Evolutionary conservation across 2,113 vertebrate species (phyloP), one percentile per base, ranked within the genome.

Genomic region (Machaerirhynchus nigripectus): DNA sequence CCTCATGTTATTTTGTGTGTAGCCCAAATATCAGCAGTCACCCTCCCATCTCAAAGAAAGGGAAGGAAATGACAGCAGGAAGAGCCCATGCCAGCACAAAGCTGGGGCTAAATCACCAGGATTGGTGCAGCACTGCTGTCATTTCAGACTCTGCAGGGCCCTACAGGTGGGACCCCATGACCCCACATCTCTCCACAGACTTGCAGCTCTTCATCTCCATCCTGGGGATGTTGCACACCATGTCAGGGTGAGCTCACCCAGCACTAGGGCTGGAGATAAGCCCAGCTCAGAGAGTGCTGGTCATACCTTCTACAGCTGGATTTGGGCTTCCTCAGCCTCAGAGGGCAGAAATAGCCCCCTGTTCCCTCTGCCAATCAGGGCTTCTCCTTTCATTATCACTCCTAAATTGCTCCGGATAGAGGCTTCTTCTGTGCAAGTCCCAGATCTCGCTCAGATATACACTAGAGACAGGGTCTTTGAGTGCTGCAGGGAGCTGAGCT

Each of bases 211-310:
- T 49, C 33, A 11, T 52, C 22, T 42, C 5, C 56, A 64, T 18
- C 27, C n/a, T 4, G 2, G 35, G 27, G 33, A 56, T 68, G 26
- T 8, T 50, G 20, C 18, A 35, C 4, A 24, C 35, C 40, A 5
- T 0, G 28, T n/a, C 10, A 11, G 26, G 31, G 14, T 68, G 67
- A 89, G 33, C 21, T 68, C 2, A 7, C 35, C 40, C 65, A 40
- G 60, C 27, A 11, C 12, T 11, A 27, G 39, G 55, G 33, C 57
- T 4, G 9, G 28, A 24, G 40, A n/a, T 0, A 1, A 92, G 12
- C 49, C 42, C 0, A 0, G 15, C 56, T 87, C 35, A 24, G 21
- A 46, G 49, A 14, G 56, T 47, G 8, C 44, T 2, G 2, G 4
- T 64, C 40, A 6, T 70, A 75, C 9, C 65, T 91, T 70, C 61